These are phyloP conservation scores for Drosophila setifemur DNA, from an alignment of 1,140 invertebrate species.

Conservation along the genomic window DNA sequence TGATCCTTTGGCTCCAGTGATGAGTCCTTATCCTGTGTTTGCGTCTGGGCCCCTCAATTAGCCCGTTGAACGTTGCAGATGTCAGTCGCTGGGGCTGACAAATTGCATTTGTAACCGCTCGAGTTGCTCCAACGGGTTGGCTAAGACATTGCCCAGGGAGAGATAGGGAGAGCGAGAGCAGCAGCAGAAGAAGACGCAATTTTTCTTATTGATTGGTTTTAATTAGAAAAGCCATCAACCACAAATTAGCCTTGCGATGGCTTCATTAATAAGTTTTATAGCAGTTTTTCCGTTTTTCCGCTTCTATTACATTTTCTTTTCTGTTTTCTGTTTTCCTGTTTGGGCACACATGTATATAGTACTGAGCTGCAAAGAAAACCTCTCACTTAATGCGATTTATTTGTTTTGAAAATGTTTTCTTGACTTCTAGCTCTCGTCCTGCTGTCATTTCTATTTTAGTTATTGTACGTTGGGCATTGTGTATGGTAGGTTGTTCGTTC, in stretches of 20 bases:
- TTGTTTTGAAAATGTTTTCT: slow-evolving; percentile 51
- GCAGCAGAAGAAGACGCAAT: slow-evolving; percentile 56
- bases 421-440: slow-evolving; percentile 24
- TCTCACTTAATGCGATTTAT: slow-evolving; percentile 53
- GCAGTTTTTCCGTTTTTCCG: slow-evolving; percentile 29
- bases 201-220: slow-evolving; percentile 78
- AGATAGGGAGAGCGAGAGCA: background rate
- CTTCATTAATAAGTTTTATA: slow-evolving; percentile 76
- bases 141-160: background rate
- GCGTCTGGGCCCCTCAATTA: slow-evolving; percentile 54
- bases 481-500: background rate
- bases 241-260: slow-evolving; percentile 69
- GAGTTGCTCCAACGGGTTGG: slow-evolving; percentile 19
- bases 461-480: slow-evolving; percentile 5
- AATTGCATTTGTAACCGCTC: slow-evolving; percentile 69
- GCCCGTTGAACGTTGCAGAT: slow-evolving; percentile 53
- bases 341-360: background rate
- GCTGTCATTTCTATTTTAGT: slow-evolving; percentile 11
- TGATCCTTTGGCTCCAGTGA: background rate
- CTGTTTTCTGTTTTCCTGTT: background rate
- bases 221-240: slow-evolving; percentile 76
- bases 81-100: slow-evolving; percentile 54
- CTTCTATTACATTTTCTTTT: slow-evolving; percentile 9
- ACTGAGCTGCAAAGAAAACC: slow-evolving; percentile 6
- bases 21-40: slow-evolving; percentile 6